These are phyloP conservation scores for Aphelocoma coerulescens DNA, from an alignment of 2,113 vertebrate genomes.

Conservation along the genomic window DNA sequence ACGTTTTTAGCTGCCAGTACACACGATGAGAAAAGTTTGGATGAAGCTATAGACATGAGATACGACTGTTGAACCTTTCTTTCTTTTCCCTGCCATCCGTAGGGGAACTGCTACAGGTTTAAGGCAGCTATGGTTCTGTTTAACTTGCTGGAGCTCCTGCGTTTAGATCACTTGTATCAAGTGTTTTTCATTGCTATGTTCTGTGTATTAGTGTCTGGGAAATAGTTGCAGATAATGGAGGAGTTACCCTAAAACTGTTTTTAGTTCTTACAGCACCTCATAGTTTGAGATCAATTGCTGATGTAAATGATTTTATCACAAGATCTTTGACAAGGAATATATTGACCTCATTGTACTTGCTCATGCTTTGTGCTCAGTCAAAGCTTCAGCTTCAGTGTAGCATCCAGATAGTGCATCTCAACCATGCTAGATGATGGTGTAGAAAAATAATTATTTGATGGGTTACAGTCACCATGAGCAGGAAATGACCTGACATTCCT, in stretches of 20 bases:
- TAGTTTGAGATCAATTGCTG: slow-evolving; percentile 80
- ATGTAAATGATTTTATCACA: slow-evolving; percentile 88
- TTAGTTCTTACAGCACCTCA: slow-evolving; percentile 83
- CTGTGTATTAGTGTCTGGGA: slow-evolving; percentile 86
- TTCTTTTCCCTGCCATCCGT: slow-evolving; percentile 74
- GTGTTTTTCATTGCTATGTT: slow-evolving; percentile 88
- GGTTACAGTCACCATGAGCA: slow-evolving; percentile 25
- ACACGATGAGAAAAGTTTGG: slow-evolving; percentile 89
- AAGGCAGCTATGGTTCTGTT: slow-evolving; percentile 96
- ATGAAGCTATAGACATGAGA: slow-evolving; percentile 96
- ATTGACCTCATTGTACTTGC: slow-evolving; percentile 86
- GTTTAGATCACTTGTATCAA: slow-evolving; percentile 92
- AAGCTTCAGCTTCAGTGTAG: slow-evolving; percentile 75
- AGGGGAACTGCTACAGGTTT: slow-evolving; percentile 85
- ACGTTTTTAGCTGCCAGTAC: slow-evolving; percentile 92
- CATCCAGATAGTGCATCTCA: slow-evolving; percentile 76
- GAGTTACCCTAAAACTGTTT: slow-evolving; percentile 82
- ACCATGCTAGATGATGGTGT: slow-evolving; percentile 27
- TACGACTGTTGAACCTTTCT: slow-evolving; percentile 89
- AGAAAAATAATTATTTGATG: slow-evolving; percentile 8
- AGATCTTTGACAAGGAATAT: slow-evolving; percentile 87
- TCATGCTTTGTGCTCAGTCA: slow-evolving; percentile 87
- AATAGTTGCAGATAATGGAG: slow-evolving; percentile 84
- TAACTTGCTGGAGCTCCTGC: slow-evolving; percentile 87
- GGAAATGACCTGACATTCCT: slow-evolving; percentile 13